Conservation (phyloP, 1,140 invertebrate species). For the Bradynema listronoti region DNA sequence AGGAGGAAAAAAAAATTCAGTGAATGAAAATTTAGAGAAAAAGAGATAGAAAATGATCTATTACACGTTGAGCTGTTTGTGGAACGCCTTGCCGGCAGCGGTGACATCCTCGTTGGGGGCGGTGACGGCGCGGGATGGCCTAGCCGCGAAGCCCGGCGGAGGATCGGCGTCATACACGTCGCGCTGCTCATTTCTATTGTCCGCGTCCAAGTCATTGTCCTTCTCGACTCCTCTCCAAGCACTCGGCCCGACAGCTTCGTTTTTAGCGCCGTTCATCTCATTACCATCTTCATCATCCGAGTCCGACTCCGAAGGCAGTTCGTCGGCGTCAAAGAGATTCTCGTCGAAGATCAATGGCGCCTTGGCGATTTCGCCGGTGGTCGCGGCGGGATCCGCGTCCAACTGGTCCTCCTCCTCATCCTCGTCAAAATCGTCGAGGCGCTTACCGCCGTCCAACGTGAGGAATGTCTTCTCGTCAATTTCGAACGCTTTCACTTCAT, state of each 20-base stretch:
- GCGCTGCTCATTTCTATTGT: not conserved
- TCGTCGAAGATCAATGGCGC: conserved; percentile 35
- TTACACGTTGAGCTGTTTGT: too few relatives aligned
- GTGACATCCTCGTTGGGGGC: too few relatives aligned
- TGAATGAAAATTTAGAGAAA: too few relatives aligned
- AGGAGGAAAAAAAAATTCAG: too few relatives aligned
- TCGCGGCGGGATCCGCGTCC: not conserved
- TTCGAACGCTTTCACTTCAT: conserved; percentile 51
- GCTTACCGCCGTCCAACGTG: conserved; percentile 24
- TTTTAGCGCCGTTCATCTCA: conserved; percentile 6
- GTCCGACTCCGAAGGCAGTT: conserved; percentile 29
- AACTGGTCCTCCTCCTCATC: conserved; percentile 19
- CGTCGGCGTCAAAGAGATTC: conserved; percentile 37
- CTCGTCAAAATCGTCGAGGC: conserved; percentile 37
- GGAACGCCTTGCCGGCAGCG: too few relatives aligned
- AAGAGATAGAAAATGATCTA: too few relatives aligned
- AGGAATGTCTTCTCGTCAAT: conserved; percentile 55
- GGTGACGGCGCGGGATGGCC: too few relatives aligned
- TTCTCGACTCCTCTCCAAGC: not conserved
- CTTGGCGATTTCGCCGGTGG: not conserved
- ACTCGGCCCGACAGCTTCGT: too few relatives aligned
- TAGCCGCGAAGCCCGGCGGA: not conserved
- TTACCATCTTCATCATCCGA: conserved; percentile 33
- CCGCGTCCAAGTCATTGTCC: not conserved
- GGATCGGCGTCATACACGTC: not conserved